Base-by-base conservation (phyloP, 2,113 vertebrate genomes). In the Macrotus californicus region DNA sequence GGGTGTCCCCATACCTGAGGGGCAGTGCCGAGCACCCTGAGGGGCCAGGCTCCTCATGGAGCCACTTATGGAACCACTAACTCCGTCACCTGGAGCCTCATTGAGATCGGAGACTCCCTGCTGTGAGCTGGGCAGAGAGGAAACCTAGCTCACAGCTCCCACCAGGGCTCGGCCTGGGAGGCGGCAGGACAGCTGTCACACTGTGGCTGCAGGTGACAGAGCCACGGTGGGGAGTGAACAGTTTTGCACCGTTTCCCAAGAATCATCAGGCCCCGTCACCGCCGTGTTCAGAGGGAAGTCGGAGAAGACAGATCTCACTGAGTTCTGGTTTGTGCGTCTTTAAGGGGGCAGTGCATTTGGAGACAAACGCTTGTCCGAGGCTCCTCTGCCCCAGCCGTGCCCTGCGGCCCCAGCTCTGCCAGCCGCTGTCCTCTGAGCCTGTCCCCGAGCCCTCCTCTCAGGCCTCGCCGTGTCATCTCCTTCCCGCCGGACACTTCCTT, bases 391-490 rank as follows among this genome's bases (percentile, higher is more conserved):
- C 24, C 59, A 29, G 24, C 59, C 4, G 54, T 21, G 24, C 56
- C 56, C 56, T 15, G 4, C 61, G 76, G 93, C 92, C 89, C 90
- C 90, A 64, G 36, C 79, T 95, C 91, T 46, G 93, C 96, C 96
- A 90, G 91, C 97, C 97, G 96, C 97, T 96, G 97, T 85, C 94
- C 94, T 85, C 59, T 73, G 52, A 89, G 81, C 75, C 89, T 29
- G 95, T 93, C 84, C 95, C 87, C 82, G 87, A 97, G 96, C 95
- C 86, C 70, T 88, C 95, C 94, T 75, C 95, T 95, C 93, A 46
- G 91, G 41, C 10, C 56, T 77, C 91, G 94, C 94, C 13, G n/a
- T 94, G 90, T 96, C 83, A 85, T 95, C 93, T 94, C 97, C 94
- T 93, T 76, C 92, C 91, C 67, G 31, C 94, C 81, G 88, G 96